These are phyloP conservation scores for Corbicula japonica DNA, from an alignment of 2,888 invertebrate genomes.

Conservation along the genomic window DNA sequence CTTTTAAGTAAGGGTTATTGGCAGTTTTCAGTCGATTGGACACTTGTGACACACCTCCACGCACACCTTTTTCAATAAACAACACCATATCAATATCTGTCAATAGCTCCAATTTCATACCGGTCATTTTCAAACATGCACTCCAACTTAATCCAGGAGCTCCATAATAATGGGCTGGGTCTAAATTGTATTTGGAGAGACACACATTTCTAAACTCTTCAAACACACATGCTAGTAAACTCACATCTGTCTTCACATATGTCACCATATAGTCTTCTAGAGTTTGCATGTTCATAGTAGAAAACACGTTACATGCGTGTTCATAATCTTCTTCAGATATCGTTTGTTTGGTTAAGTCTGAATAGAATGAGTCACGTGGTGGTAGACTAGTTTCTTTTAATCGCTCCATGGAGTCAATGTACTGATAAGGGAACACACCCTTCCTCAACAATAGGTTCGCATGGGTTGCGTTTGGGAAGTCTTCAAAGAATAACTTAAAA, in stretches of 20 bases:
- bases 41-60: conserved; percentile 63
- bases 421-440: conserved; percentile 81
- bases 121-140: conserved; percentile 76
- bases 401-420: conserved; percentile 71
- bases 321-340: conserved; percentile 12
- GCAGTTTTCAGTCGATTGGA: conserved; percentile 74
- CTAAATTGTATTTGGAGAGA: conserved; percentile 71
- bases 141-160: conserved; percentile 80
- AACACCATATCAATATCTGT: conserved; percentile 75
- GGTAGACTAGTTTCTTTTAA: conserved; percentile 73
- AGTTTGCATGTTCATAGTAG: conserved; percentile 3
- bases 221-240: conserved; percentile 79
- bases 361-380: conserved; percentile 50
- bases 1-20: conserved; percentile 70
- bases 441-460: conserved; percentile 61
- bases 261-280: conserved; percentile 8
- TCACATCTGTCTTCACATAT: conserved; percentile 73
- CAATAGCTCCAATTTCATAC: conserved; percentile 73
- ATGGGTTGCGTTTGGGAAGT: conserved; percentile 20
- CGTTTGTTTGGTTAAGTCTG: conserved; percentile 2
- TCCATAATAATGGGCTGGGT: conserved; percentile 76
- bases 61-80: conserved; percentile 63
- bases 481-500: conserved; percentile 22
- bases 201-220: conserved; percentile 78
- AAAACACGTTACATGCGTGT: conserved; percentile 19